These are phyloP conservation scores for Gymnobelideus leadbeateri DNA, from an alignment of 2,113 vertebrate species.

Conservation along the genomic window DNA sequence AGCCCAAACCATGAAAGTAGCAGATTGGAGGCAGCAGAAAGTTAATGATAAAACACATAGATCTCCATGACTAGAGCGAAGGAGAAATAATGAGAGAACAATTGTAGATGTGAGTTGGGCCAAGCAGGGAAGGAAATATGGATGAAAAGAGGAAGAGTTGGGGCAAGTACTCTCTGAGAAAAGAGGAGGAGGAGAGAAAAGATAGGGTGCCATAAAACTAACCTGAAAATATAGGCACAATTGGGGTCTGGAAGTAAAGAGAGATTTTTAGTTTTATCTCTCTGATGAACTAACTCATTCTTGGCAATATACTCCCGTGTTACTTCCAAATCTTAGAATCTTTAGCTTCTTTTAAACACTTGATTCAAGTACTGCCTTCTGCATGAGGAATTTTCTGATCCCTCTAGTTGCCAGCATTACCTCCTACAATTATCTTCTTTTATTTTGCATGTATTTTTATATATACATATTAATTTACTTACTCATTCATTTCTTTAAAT, in stretches of 20 bases:
- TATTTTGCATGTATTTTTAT: background rate
- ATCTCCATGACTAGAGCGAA: background rate
- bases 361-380: background rate
- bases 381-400: background rate
- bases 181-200: background rate
- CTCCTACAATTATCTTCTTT: background rate
- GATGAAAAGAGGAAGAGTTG: background rate
- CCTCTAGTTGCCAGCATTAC: background rate
- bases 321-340: background rate
- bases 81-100: background rate
- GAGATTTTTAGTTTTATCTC: background rate
- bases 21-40: background rate
- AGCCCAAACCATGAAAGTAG: background rate
- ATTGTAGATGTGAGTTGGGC: background rate
- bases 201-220: background rate
- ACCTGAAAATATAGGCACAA: background rate
- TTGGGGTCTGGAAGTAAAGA: background rate
- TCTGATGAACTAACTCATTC: too few species aligned
- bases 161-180: background rate
- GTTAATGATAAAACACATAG: background rate
- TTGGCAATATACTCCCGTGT: too few species aligned
- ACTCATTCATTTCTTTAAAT: background rate
- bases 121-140: background rate
- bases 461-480: background rate
- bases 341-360: background rate